Conservation (phyloP, 2,888 invertebrate species). For the Peribatodes rhomboidaria region DNA sequence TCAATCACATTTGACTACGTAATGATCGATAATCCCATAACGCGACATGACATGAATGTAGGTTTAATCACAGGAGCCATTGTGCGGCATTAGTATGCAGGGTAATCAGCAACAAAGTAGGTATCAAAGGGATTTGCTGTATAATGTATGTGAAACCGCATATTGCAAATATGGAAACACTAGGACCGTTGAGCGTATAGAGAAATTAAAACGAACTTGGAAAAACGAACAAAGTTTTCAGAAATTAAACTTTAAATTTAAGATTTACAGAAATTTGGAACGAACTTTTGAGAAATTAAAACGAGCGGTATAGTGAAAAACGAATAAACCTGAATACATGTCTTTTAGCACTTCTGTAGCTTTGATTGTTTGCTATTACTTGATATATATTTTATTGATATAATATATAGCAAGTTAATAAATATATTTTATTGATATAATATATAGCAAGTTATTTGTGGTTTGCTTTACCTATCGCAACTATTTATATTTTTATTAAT, state of each 20-base stretch:
- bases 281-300: no score
- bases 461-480: not conserved
- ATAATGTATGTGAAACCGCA: slow-evolving; percentile 20
- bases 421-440: no score
- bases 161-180: slow-evolving; percentile 24
- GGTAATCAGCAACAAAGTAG: slow-evolving; percentile 35
- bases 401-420: no score
- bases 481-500: not conserved
- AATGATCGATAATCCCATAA: not conserved
- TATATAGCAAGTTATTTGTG: not conserved
- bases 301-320: not conserved
- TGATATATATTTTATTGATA: no score
- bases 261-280: no score
- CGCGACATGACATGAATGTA: slow-evolving; percentile 22
- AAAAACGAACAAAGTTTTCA: no score
- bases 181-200: not conserved
- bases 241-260: no score
- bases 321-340: no score
- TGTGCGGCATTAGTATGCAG: slow-evolving; percentile 29
- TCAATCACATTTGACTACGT: not conserved
- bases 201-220: no score
- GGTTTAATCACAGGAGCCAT: slow-evolving; percentile 26
- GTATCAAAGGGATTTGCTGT: slow-evolving; percentile 31
- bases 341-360: no score
- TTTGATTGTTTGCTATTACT: no score